Evolutionary conservation across 2,113 vertebrate species (phyloP).

Genomic region (Xiphophorus hellerii): DNA sequence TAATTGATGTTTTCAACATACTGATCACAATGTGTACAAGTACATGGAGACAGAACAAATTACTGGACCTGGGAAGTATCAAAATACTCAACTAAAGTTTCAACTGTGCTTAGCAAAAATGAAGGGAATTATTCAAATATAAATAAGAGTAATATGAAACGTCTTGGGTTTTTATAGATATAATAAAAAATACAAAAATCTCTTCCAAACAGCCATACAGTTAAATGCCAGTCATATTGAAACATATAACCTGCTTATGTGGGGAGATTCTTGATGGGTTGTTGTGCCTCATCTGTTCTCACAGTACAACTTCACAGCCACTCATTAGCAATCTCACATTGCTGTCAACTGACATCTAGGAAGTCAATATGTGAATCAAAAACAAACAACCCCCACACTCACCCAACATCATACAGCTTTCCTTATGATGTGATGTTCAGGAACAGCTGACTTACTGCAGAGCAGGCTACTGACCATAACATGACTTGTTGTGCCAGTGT

Average conservation of each 20-base stretch:
- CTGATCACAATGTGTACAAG: too few relatives aligned
- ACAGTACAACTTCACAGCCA: not conserved
- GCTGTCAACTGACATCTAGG: not conserved
- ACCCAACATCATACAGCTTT: too few relatives aligned
- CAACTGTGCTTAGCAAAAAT: too few relatives aligned
- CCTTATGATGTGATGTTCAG: not conserved
- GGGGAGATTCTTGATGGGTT: not conserved
- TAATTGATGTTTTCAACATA: too few relatives aligned
- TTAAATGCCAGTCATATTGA: not conserved
- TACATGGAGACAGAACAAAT: too few relatives aligned
- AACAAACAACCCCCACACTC: not conserved
- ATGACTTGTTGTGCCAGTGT: constrained; percentile 19
- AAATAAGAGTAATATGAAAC: too few relatives aligned
- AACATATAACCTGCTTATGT: not conserved
- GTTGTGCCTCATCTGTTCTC: not conserved
- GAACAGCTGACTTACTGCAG: not conserved
- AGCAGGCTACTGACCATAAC: not conserved
- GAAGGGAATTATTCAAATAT: too few relatives aligned
- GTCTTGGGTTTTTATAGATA: too few relatives aligned
- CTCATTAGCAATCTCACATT: not conserved
- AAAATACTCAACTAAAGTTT: too few relatives aligned
- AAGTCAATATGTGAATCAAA: constrained; percentile 3
- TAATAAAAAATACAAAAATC: too few relatives aligned
- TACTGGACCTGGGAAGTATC: too few relatives aligned
- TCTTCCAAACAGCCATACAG: too few relatives aligned